Base-by-base conservation (phyloP, 2,888 invertebrate species). In the Blastobasis adustella region DNA sequence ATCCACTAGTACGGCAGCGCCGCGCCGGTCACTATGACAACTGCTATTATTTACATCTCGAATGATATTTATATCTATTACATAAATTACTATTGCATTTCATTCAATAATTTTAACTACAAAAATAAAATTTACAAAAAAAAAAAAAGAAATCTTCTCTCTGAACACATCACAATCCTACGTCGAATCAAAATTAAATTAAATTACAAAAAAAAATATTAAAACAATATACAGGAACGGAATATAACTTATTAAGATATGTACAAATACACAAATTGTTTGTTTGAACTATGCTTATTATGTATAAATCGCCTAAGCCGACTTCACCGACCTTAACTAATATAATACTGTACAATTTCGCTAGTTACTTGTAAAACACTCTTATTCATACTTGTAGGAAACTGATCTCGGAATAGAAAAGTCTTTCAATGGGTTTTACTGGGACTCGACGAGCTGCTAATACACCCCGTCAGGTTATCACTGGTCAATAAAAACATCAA, bases 21-120 rank as follows among this genome's bases (percentile, higher is more conserved):
- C 23, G 23, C 23, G 23, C 23, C 23, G 56, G 58, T 65, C 60
- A 66, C 69, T 73, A 69, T 71, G 60, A 71, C 75, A 76, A 76
- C 76, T 66, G 77, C 71, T 72, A 71, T 71, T 88, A 88, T 87
- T 76, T 88, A 88, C 88, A 87, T 73, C 67, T 78, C 76, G 71
- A 71, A 68, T 69, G 71, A 73, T 71, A 23, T 77, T 65, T 73
- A 76, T 72, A 75, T 69, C 82, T 85, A 87, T 76, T 79, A 82
- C 83, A 88, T 88, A 88, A 87, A 84, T 88, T 86, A 86, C 88
- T 88, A 87, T 88, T 88, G 88, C 87, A 80, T 85, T 85, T 85
- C 76, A 71, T 81, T 77, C 73, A 74, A 79, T 80, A 74, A 78
- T 80, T 83, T 69, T 72, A 71, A 74, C 82, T 86, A 87, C 75